Conservation (phyloP, 2,888 invertebrate genomes). For the Therioaphis trifolii region DNA sequence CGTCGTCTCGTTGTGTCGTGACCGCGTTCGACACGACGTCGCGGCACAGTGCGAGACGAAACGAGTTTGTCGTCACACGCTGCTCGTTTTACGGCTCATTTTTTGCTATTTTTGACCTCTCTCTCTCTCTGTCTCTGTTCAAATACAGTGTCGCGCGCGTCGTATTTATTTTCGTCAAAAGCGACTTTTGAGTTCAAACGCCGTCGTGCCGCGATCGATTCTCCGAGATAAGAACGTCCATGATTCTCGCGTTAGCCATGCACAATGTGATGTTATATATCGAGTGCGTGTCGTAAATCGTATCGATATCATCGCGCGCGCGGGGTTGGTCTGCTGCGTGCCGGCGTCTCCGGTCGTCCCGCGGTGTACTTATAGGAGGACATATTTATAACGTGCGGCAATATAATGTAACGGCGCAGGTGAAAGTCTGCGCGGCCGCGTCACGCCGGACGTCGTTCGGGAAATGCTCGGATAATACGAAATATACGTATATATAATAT, state of each 20-base stretch:
- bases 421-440: no score
- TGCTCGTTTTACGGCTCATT: background rate
- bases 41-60: background rate
- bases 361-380: no score
- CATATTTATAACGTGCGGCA: no score
- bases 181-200: background rate
- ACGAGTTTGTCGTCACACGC: constrained; percentile 35
- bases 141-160: background rate
- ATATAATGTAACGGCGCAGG: no score
- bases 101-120: no score
- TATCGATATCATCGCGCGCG: constrained; percentile 1
- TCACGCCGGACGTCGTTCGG: no score
- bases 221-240: background rate
- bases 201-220: constrained; percentile 1
- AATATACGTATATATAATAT: no score
- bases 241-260: background rate
- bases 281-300: background rate
- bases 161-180: background rate
- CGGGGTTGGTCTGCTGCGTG: background rate
- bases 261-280: background rate
- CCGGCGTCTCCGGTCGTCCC: background rate
- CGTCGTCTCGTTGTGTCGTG: background rate
- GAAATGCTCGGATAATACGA: no score
- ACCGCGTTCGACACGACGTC: background rate
- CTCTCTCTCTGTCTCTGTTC: no score